phyloP scores from a whole-genome alignment of 2,888 invertebrate species.

The Charanyca ferruginea region DNA sequence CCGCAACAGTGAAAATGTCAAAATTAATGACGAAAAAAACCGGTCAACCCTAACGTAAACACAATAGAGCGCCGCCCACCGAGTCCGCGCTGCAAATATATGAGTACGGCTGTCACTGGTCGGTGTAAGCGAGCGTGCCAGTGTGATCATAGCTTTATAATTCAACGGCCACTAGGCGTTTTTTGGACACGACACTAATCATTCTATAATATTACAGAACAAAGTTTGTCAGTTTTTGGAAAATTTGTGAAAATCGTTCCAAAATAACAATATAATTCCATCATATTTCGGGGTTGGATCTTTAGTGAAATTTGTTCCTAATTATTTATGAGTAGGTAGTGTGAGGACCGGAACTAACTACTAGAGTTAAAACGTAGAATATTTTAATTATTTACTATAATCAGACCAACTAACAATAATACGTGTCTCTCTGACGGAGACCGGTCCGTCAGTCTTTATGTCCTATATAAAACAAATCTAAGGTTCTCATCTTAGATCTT shows the following conservation, averaged over 20 bases:
- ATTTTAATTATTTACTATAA: too few relatives aligned
- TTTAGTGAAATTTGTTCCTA: too few relatives aligned
- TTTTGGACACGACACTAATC: not conserved
- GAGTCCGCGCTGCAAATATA: constrained; percentile 73
- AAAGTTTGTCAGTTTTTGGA: not conserved
- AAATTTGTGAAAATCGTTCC: not conserved
- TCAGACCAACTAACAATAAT: too few relatives aligned
- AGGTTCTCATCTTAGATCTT: too few relatives aligned
- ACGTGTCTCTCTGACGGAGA: too few relatives aligned
- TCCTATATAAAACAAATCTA: too few relatives aligned
- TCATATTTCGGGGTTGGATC: too few relatives aligned
- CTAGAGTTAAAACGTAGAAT: too few relatives aligned
- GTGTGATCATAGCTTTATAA: constrained; percentile 67
- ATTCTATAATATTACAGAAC: not conserved
- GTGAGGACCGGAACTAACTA: too few relatives aligned
- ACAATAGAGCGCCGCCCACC: constrained; percentile 81
- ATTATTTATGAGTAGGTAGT: too few relatives aligned
- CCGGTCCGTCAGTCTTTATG: too few relatives aligned
- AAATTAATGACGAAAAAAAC: constrained; percentile 37
- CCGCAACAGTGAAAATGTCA: constrained; percentile 34
- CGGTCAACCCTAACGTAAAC: constrained; percentile 63
- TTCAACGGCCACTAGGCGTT: constrained; percentile 34
- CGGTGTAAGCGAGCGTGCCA: constrained; percentile 55
- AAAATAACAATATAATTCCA: not conserved
- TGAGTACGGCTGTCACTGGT: constrained; percentile 72